A percentile compares a stretch with the other conserved stretches of the same genome.
These are phyloP conservation scores for Lithosia quadra DNA, from an alignment of 2,888 invertebrate genomes.

Conservation along the genomic window DNA sequence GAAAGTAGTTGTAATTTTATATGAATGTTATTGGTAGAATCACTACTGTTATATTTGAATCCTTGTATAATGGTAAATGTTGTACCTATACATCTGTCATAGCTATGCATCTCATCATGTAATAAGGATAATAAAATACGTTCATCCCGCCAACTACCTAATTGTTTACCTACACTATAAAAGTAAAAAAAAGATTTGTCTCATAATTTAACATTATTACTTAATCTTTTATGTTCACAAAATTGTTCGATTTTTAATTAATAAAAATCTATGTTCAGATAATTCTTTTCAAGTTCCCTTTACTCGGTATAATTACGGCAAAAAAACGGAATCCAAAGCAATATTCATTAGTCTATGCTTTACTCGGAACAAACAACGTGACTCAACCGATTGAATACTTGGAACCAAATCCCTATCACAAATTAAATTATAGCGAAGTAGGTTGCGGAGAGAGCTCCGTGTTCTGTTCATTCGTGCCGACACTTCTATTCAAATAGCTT, in stretches of 20 bases:
- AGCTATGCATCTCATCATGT: no score
- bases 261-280: background rate
- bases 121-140: no score
- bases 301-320: constrained; percentile 6
- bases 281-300: background rate
- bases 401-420: constrained; percentile 44
- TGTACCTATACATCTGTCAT: no score
- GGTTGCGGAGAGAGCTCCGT: constrained; percentile 34
- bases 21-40: no score
- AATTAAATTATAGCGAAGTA: constrained; percentile 49
- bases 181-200: background rate
- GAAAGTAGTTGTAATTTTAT: no score
- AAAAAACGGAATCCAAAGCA: constrained; percentile 24
- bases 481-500: constrained; percentile 46
- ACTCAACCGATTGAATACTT: constrained; percentile 45
- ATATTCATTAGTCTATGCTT: constrained; percentile 27
- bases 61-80: no score
- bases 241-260: background rate
- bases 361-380: constrained; percentile 34
- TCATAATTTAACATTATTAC: background rate
- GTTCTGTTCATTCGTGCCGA: constrained; percentile 38
- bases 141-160: no score
- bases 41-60: no score
- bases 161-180: background rate
- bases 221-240: background rate